Evolutionary conservation across 2,113 vertebrate genomes (phyloP).

Genomic region (Tragelaphus strepsiceros): DNA sequence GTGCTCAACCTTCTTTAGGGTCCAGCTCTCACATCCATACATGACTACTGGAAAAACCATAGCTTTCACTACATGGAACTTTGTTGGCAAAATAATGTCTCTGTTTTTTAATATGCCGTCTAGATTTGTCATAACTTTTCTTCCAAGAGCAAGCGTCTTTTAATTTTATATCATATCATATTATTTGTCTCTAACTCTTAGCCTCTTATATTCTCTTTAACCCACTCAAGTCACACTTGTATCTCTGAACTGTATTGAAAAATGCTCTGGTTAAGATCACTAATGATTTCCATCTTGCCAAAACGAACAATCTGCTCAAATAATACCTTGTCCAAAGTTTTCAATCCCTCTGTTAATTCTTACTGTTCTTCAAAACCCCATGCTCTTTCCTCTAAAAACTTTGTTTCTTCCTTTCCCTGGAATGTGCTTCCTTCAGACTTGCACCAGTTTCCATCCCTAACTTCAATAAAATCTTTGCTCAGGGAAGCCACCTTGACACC

Average conservation of each 20-base stretch:
- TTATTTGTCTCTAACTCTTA: not conserved
- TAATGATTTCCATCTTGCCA: not conserved
- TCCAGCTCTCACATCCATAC: not conserved
- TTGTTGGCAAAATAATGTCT: not conserved
- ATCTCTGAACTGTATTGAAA: not conserved
- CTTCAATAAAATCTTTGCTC: not conserved
- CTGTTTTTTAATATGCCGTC: not conserved
- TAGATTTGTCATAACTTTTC: not conserved
- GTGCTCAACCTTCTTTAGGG: not conserved
- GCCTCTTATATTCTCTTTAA: not conserved
- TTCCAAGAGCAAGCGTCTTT: accelerated
- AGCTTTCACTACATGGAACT: not conserved
- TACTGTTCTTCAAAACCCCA: not conserved
- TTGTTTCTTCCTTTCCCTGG: not conserved
- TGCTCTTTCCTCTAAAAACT: not conserved
- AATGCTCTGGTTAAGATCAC: not conserved
- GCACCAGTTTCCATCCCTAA: not conserved
- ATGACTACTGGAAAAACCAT: not conserved
- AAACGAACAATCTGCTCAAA: not conserved
- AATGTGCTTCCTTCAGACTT: not conserved
- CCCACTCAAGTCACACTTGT: not conserved
- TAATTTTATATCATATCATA: not conserved
- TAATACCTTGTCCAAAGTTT: not conserved
- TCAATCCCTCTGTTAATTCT: not conserved
- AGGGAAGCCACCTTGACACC: not conserved